A percentile compares a stretch with the other conserved stretches of the same genome.
Evolutionary conservation across 1,140 invertebrate genomes (phyloP).

Genomic region (Drosophila chauvacae): DNA sequence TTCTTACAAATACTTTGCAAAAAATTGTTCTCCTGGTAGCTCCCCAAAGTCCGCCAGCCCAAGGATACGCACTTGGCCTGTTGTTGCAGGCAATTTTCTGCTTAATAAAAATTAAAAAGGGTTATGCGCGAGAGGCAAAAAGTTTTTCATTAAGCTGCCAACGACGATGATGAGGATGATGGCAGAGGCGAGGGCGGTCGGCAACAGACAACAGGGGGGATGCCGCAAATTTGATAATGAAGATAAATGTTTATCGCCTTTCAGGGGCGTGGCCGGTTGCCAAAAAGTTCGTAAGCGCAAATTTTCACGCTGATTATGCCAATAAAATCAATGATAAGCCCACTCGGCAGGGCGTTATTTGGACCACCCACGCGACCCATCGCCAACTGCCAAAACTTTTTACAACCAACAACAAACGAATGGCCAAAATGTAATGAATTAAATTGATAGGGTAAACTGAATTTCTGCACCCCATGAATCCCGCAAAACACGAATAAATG

Average conservation of each 20-base stretch:
- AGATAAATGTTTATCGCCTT: slow-evolving; percentile 80
- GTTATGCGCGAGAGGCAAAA: slow-evolving; percentile 67
- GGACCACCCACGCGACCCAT: slow-evolving; percentile 4
- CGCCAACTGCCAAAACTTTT: slow-evolving; percentile 45
- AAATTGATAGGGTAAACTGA: slow-evolving; percentile 47
- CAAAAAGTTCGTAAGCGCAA: slow-evolving; percentile 73
- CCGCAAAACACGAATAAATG: slow-evolving; percentile 23
- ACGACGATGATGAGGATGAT: slow-evolving; percentile 37
- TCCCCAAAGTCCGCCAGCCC: slow-evolving; percentile 49
- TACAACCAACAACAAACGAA: slow-evolving; percentile 60
- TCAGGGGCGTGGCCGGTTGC: slow-evolving; percentile 68
- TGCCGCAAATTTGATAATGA: slow-evolving; percentile 79
- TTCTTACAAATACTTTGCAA: slow-evolving; percentile 8
- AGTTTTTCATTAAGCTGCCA: slow-evolving; percentile 79
- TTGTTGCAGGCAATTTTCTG: slow-evolving; percentile 73
- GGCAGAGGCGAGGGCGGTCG: slow-evolving; percentile 29
- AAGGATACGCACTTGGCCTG: slow-evolving; percentile 38
- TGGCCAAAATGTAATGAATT: slow-evolving; percentile 58
- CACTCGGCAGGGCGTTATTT: slow-evolving; percentile 32
- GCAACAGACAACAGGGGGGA: slow-evolving; percentile 7
- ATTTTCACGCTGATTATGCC: slow-evolving; percentile 79
- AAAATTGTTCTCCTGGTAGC: slow-evolving; percentile 28
- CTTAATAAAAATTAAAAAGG: slow-evolving; percentile 82
- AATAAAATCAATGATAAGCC: slow-evolving; percentile 81
- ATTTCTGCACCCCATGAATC: slow-evolving; percentile 3